Base-by-base conservation (phyloP, 2,888 invertebrate genomes). In the Lapara coniferarum region DNA sequence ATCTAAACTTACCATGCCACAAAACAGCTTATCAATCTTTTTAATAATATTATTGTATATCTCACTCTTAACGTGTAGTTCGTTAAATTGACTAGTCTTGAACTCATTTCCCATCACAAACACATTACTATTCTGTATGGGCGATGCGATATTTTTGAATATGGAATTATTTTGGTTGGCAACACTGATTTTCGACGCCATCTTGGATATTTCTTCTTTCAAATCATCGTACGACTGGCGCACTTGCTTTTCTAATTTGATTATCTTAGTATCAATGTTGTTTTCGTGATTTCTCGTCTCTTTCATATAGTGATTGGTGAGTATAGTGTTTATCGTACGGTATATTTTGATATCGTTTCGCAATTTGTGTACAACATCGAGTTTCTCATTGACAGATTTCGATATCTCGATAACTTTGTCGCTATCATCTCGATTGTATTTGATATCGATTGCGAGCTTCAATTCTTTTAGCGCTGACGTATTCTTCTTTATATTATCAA, bases 281-380 rank as follows among this genome's bases (percentile, higher is more conserved):
- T 82, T 87, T 71, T 93, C 93, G 71, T 92, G 89, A 44, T 92
- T 86, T 79, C 81, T 87, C 0, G 91, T 93, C 66, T 89, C 85
- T 80, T 92, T 93, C 57, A 93, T 86, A 16, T 93, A 93, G 74
- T 93, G 92, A 58, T 93, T 92, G 0, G 92, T 92, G n/a, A 93
- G 68, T 14, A 93, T 89, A 0, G 93, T 92, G 70, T 93, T 93
- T 2, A 93, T 89, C 0, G 93, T 92, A 86, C 84, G 88, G 63
- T 89, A 93, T 75, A 93, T 91, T 86, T 92, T 93, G 0, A 93
- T 92, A 67, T 93, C 93, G 80, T 89, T 93, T 71, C 93, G 80
- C 66, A 93, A 76, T 81, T 92, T 93, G 70, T 90, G 84, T 0
- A 93, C 89, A 0, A 90, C 78, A 52, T 93, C 92, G 44, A 93